These are phyloP conservation scores for Galerucella nymphaeae DNA, from an alignment of 2,888 invertebrate genomes.

Conservation along the genomic window DNA sequence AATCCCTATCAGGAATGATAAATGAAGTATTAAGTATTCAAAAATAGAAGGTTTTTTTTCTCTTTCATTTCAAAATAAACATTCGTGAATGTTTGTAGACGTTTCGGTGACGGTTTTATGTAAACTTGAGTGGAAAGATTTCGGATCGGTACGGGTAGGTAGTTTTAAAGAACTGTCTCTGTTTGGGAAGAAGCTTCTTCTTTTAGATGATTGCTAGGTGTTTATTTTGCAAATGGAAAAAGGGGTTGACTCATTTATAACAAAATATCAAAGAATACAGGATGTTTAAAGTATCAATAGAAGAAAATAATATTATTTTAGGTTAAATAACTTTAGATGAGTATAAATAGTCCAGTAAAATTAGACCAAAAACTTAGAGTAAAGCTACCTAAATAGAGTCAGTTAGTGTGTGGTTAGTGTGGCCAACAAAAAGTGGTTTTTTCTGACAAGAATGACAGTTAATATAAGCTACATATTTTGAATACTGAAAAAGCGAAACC, in stretches of 20 bases:
- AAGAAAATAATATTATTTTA: not conserved
- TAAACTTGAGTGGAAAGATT: constrained; percentile 39
- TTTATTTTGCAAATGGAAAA: constrained; percentile 11
- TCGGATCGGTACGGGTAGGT: constrained; percentile 17
- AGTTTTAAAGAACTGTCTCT: constrained; percentile 20
- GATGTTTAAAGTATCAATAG: not conserved
- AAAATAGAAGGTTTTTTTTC: constrained; percentile 44
- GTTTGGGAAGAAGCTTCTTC: constrained; percentile 1
- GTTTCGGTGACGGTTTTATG: constrained; percentile 41
- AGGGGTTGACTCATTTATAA: not conserved
- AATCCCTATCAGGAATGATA: constrained; percentile 43
- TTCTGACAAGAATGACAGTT: too few species aligned
- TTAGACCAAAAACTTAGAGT: too few species aligned
- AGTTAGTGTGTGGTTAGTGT: too few species aligned
- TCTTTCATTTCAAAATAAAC: constrained; percentile 43
- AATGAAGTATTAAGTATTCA: constrained; percentile 45
- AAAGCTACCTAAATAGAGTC: too few species aligned
- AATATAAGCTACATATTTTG: too few species aligned
- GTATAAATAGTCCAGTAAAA: too few species aligned
- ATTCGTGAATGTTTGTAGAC: constrained; percentile 39
- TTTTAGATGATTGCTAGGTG: constrained; percentile 19
- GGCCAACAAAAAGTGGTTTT: too few species aligned
- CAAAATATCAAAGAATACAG: not conserved
- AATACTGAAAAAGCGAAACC: too few species aligned
- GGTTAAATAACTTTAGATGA: not conserved